Evolutionary conservation across 2,113 vertebrate species (phyloP).

Genomic region (Taurulus bubalis): DNA sequence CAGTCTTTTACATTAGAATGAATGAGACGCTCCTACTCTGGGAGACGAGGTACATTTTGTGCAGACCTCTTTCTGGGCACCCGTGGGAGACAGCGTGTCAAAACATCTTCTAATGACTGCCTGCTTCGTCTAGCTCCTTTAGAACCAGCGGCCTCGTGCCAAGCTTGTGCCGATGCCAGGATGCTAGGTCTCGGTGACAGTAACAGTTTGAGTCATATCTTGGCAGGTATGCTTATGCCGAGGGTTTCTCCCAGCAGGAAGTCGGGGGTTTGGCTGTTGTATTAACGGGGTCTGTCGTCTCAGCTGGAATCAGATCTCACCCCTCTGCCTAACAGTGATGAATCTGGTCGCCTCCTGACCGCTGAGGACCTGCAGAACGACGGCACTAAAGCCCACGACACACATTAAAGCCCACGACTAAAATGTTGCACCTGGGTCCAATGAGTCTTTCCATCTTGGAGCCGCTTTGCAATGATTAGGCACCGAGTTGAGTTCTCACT

Average conservation of each 20-base stretch:
- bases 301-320: conserved; percentile 64
- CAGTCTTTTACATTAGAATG: conserved; percentile 26
- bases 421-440: conserved; percentile 28
- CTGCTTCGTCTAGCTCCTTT: conserved; percentile 60
- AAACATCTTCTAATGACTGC: conserved; percentile 65
- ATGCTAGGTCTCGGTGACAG: conserved; percentile 64
- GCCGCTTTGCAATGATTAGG: conserved; percentile 1
- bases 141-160: conserved; percentile 53
- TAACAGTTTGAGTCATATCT: conserved; percentile 71
- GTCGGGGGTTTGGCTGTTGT: conserved; percentile 62
- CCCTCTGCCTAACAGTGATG: conserved; percentile 46
- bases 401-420: conserved; percentile 15
- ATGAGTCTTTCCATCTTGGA: background rate
- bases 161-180: conserved; percentile 55
- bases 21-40: conserved; percentile 36
- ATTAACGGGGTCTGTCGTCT: conserved; percentile 73
- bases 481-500: conserved; percentile 25
- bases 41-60: conserved; percentile 37
- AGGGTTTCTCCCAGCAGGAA: conserved; percentile 67
- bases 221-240: conserved; percentile 65
- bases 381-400: conserved; percentile 17
- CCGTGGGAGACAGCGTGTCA: conserved; percentile 62
- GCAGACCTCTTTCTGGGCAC: conserved; percentile 36
- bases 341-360: conserved; percentile 53
- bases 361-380: conserved; percentile 38